Base-by-base conservation (phyloP, 2,888 invertebrate species). In the Agriopis aurantiaria region DNA sequence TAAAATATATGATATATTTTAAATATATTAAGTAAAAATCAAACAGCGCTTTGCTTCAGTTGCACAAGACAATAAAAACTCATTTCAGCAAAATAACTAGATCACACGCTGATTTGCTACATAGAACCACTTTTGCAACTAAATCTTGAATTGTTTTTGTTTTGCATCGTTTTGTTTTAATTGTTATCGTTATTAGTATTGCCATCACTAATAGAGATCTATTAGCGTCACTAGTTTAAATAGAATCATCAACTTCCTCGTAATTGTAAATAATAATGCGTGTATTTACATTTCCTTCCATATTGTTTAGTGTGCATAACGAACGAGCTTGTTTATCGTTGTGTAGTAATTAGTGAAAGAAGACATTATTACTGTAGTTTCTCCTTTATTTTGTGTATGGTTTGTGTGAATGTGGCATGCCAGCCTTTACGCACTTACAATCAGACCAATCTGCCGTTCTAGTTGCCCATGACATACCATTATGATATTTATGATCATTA, bases 371-470 rank as follows among this genome's bases (percentile, higher is more conserved):
- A 72, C 70, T 55, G 69, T 71, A 71, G 68, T 76, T 76, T 77
- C 81, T 80, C 79, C 80, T 77, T 75, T 77, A 73, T 78, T 73
- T 45, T 55, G 55, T 40, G 3, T 77, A 73, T 77, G 60, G 69
- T 74, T 70, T 69, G 78, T 79, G 72, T 75, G 70, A 75, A 68
- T 72, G 68, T 78, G 63, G 73, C 78, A 78, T 78, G 80, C 67
- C 68, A 78, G 69, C 72, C 69, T 78, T 80, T 78, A 80, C 75
- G 73, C 75, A 76, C 68, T 69, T 73, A 65, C 75, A 82, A 79
- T 80, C 77, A 74, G 72, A 76, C 11, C 48, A 10, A n/a, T 57
- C 65, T 52, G 12, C 55, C 12, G 60, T 55, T 56, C 53, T 64
- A 66, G 57, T 33, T 46, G 61, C 61, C 52, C 33, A 65, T 71